Percentiles rank a stretch among this genome's conserved stretches.
Evolutionary conservation across 2,797 vertebrate species (phyloP).

Genomic region (Gymnothorax javanicus): DNA sequence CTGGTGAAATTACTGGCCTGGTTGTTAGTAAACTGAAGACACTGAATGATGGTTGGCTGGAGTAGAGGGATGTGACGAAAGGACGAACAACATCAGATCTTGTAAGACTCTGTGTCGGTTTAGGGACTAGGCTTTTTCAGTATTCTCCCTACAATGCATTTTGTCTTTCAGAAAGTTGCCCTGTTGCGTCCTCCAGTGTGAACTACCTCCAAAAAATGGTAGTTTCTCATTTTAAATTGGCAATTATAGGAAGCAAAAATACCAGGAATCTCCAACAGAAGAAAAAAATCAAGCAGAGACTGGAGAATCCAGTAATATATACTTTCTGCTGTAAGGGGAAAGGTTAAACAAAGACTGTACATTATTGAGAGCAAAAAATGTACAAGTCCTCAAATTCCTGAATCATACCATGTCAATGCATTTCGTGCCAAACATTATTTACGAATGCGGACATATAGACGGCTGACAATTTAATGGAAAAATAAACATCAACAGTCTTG

Average conservation of each 20-base stretch:
- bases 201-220: background rate
- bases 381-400: background rate
- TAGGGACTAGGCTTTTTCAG: background rate
- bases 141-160: background rate
- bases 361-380: background rate
- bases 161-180: background rate
- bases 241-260: constrained; percentile 5
- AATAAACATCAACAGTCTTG: background rate
- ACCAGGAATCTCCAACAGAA: background rate
- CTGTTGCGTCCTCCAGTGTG: background rate
- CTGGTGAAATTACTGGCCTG: too few species aligned
- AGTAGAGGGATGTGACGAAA: background rate
- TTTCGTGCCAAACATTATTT: background rate
- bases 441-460: background rate
- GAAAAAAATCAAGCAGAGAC: background rate
- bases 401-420: background rate
- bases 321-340: background rate
- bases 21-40: too few species aligned
- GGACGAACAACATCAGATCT: background rate
- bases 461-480: too few species aligned
- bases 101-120: background rate
- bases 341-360: background rate
- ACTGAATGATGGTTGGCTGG: too few species aligned
- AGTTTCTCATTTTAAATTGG: constrained; percentile 11
- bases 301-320: background rate